A percentile compares a stretch with the other conserved stretches of the same genome.
These are phyloP conservation scores for Agriopis marginaria DNA, from an alignment of 2,888 invertebrate species.

Conservation along the genomic window DNA sequence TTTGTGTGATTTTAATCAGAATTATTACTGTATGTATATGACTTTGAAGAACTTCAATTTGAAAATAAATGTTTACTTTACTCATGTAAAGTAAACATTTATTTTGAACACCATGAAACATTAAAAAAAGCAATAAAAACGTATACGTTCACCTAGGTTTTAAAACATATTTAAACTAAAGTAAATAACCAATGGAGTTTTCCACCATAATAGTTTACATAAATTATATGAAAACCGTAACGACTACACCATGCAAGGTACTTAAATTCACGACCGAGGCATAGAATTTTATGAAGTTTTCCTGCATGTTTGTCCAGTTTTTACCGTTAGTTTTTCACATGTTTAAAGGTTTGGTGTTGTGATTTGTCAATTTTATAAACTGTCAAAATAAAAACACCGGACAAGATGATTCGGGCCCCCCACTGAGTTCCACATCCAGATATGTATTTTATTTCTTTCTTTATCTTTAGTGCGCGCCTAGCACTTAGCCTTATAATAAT, in stretches of 20 bases:
- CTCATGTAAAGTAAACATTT: too few species aligned
- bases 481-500: too few species aligned
- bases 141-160: slow-evolving; percentile 1
- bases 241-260: slow-evolving; percentile 9
- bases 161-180: neutral
- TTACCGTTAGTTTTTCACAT: slow-evolving; percentile 8
- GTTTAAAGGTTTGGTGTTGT: neutral
- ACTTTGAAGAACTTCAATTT: neutral
- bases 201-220: slow-evolving; percentile 15
- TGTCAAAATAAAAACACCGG: slow-evolving; percentile 9
- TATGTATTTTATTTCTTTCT: too few species aligned
- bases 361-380: neutral
- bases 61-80: too few species aligned
- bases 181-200: slow-evolving; percentile 1
- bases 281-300: slow-evolving; percentile 11
- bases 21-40: too few species aligned
- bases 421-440: neutral
- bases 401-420: neutral
- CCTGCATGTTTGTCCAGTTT: slow-evolving; percentile 9
- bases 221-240: slow-evolving; percentile 18
- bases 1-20: neutral
- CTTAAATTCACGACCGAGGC: slow-evolving; percentile 11
- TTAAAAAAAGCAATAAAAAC: neutral
- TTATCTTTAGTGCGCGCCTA: too few species aligned
- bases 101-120: neutral